Base-by-base conservation (phyloP, 2,113 vertebrate species). In the Paraplagusia blochii region DNA sequence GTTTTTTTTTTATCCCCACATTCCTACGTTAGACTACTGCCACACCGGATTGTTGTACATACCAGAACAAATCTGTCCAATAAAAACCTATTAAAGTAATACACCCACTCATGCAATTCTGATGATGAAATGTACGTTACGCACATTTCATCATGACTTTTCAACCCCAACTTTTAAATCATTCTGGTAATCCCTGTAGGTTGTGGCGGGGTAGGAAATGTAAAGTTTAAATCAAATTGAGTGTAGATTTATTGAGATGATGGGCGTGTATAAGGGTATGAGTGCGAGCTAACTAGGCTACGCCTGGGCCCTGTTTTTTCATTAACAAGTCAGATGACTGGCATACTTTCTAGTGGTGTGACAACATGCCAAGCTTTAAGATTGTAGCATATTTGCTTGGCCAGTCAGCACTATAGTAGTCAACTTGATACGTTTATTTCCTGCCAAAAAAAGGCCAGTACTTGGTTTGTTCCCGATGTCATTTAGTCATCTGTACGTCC, bases 321-420 rank as follows among this genome's bases (percentile, higher is more conserved):
- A 36, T 59, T 44, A 50, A 58, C 35, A 11, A 9, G 34, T 58
- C 56, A 58, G 52, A 83, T 83, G 49, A 53, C 66, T 79, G 64
- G 51, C 56, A 74, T 81, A 55, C 58, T 52, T 76, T 36, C 48
- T 44, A 44, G 38, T 59, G 63, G 81, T 69, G 57, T 73, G 72
- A 74, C 75, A 36, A 55, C 80, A 74, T 63, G 44, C 78, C 59
- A 36, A 50, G 17, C 71, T 29, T 81, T 60, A 50, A 50, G 36
- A 39, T 10, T 8, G 51, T 29, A 29, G 18, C 39, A 44, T 64
- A 55, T 69, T 69, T 51, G 64, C 58, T 18, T 1, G 34, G 22
- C 59, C 17, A 33, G 54, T 66, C 64, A 33, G 55, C 52, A 0
- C 45, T 63, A 35, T 44, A 9, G 44, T 40, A 5, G 29, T 63